phyloP scores from a whole-genome alignment of 2,113 vertebrate species.

The Paramisgurnus dabryanus region DNA sequence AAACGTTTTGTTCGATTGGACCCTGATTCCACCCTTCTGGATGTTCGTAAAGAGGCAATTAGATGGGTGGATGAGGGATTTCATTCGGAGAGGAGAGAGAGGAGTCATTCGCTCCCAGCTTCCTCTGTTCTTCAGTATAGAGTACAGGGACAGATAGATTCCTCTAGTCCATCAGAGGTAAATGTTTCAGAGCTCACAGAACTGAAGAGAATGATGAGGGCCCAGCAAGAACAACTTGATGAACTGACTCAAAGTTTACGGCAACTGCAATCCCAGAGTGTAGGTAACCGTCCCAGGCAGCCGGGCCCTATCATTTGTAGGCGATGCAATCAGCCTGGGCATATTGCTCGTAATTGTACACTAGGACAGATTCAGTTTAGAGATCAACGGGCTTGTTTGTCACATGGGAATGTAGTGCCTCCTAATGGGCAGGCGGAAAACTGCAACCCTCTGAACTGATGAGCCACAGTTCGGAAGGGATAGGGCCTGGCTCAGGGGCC shows the following conservation, averaged over 20 bases:
- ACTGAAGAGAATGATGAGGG: too few species aligned
- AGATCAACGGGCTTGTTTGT: background rate
- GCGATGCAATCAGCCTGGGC: background rate
- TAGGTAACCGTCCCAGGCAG: background rate
- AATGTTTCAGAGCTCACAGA: background rate
- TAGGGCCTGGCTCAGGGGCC: background rate
- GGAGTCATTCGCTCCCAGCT: background rate
- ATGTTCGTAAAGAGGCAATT: constrained; percentile 5
- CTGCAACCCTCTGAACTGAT: constrained; percentile 2
- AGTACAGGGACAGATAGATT: background rate
- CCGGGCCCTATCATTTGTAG: background rate
- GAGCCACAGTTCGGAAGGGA: constrained; percentile 9
- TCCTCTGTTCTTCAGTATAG: background rate
- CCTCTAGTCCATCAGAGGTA: background rate
- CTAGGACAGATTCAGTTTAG: background rate
- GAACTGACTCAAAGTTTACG: background rate
- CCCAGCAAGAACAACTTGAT: too few species aligned
- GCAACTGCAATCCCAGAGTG: background rate
- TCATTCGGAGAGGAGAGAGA: background rate
- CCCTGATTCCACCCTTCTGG: background rate
- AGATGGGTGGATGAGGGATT: constrained; percentile 7
- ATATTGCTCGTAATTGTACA: background rate
- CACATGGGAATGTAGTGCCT: constrained; percentile 38
- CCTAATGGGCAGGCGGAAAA: background rate
- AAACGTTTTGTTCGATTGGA: background rate